Conservation (phyloP, 2,888 invertebrate genomes). For the Phytoseiulus persimilis region DNA sequence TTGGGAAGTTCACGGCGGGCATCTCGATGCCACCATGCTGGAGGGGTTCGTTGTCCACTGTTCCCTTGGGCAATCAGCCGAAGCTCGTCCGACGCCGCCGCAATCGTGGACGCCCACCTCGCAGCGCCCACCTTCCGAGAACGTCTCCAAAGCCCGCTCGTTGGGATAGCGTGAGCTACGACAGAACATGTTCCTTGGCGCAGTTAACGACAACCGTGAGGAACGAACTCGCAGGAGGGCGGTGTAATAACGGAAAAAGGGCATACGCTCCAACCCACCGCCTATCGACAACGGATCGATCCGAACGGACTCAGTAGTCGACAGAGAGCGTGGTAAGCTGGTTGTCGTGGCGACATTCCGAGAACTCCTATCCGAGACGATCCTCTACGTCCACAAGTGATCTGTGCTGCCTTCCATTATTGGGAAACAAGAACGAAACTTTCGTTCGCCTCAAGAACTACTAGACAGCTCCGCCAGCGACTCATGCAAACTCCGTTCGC, state of each 20-base stretch:
- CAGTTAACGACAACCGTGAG: not conserved
- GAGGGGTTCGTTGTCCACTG: too few relatives aligned
- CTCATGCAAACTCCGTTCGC: not conserved
- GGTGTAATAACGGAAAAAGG: not conserved
- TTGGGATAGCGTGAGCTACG: not conserved
- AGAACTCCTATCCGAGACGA: not conserved
- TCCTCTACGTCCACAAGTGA: not conserved
- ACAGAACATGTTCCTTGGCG: not conserved
- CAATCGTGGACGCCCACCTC: too few relatives aligned
- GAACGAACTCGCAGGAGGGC: not conserved
- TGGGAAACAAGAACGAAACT: not conserved
- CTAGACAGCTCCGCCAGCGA: not conserved
- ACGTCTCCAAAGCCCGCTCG: not conserved
- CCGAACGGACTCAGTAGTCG: not conserved
- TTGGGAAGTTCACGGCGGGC: too few relatives aligned
- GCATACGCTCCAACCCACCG: not conserved
- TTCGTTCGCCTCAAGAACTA: not conserved
- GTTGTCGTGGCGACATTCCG: not conserved
- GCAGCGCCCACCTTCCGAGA: too few relatives aligned
- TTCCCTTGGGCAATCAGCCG: too few relatives aligned
- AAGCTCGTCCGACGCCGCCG: too few relatives aligned
- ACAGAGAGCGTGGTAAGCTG: not conserved
- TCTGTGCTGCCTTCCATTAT: not conserved
- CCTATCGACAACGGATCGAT: not conserved
- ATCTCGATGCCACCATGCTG: too few relatives aligned